Conservation (phyloP, 2,888 invertebrate species). For the Conchocele bisecta region DNA sequence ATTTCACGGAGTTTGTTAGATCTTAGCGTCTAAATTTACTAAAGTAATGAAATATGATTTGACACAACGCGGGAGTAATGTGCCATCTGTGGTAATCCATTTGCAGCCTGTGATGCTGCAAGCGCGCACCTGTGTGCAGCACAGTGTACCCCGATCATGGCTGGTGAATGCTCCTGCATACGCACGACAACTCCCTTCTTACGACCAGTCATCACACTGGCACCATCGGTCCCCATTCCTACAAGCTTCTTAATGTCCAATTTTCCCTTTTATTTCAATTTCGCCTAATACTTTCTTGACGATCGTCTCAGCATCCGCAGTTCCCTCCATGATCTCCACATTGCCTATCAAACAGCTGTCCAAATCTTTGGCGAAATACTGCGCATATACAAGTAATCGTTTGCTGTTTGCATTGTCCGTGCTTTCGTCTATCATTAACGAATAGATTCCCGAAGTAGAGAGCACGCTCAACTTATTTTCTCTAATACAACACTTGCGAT, state of each 20-base stretch:
- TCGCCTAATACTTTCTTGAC: constrained; percentile 13
- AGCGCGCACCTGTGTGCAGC: constrained; percentile 31
- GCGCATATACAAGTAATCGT: constrained; percentile 23
- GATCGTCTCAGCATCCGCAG: constrained; percentile 25
- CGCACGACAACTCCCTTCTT: constrained; percentile 26
- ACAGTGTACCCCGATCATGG: constrained; percentile 38
- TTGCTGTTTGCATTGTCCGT: constrained; percentile 37
- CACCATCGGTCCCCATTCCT: constrained; percentile 40
- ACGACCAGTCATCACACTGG: constrained; percentile 41
- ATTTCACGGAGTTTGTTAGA: constrained; percentile 41
- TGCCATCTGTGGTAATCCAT: constrained; percentile 12
- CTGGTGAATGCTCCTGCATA: constrained; percentile 17
- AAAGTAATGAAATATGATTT: background rate
- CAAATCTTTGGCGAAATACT: constrained; percentile 11
- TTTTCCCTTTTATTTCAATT: constrained; percentile 22
- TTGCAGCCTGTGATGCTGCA: constrained; percentile 38
- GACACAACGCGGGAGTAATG: constrained; percentile 13
- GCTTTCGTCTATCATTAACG: constrained; percentile 24
- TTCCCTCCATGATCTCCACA: constrained; percentile 1
- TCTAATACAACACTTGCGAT: too few species aligned
- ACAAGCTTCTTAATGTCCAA: constrained; percentile 36
- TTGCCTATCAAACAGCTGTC: constrained; percentile 16
- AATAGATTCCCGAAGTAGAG: background rate
- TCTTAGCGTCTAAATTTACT: constrained; percentile 32
- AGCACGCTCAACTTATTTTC: background rate